These are phyloP conservation scores for Sebastes melanostomus DNA, from an alignment of 2,797 vertebrate genomes.

Conservation along the genomic window DNA sequence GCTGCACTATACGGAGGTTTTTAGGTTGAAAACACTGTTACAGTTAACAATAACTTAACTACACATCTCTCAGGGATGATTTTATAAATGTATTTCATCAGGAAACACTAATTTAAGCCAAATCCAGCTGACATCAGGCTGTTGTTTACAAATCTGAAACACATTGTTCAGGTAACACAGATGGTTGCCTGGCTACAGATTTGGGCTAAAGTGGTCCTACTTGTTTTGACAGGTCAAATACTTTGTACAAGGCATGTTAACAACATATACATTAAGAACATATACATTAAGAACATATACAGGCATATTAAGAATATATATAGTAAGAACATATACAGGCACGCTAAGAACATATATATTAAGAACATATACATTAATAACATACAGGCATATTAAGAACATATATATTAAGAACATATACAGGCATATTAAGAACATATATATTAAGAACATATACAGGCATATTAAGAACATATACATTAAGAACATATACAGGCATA, in stretches of 20 bases:
- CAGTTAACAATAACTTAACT: rapidly evolving
- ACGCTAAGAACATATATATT: no score
- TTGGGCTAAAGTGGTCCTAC: rapidly evolving
- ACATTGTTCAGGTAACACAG: not conserved
- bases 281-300: no score
- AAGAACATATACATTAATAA: no score
- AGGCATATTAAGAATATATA: no score
- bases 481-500: no score
- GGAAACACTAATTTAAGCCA: not conserved
- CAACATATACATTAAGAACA: no score
- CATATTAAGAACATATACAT: rapidly evolving
- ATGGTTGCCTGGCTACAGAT: not conserved
- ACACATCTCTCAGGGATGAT: rapidly evolving
- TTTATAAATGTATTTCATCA: not conserved
- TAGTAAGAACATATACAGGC: no score
- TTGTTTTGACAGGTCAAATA: not conserved
- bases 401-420: no score
- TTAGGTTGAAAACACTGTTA: not conserved
- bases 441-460: no score
- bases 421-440: no score
- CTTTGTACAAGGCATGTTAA: no score
- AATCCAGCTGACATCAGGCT: not conserved
- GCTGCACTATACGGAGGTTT: rapidly evolving
- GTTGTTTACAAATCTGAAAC: slow-evolving; percentile 16
- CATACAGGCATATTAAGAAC: no score